Evolutionary conservation across 1,140 invertebrate species (phyloP).

Genomic region (Nixonia krombeini): DNA sequence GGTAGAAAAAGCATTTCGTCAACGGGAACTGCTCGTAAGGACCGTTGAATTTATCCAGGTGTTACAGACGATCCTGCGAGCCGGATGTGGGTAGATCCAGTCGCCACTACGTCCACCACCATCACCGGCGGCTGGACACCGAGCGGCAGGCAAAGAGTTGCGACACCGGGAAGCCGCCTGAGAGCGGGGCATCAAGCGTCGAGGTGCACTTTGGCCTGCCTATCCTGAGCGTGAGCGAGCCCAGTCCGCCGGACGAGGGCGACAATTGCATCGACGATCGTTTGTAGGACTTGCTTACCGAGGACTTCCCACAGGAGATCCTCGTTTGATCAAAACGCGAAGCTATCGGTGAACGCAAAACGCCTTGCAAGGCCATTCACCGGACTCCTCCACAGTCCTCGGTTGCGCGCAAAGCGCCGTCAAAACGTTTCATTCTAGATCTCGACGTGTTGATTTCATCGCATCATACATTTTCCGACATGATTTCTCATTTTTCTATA

Average conservation of each 20-base stretch:
- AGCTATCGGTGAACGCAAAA: not conserved
- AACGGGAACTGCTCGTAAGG: constrained; percentile 14
- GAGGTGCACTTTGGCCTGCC: constrained; percentile 78
- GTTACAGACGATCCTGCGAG: constrained; percentile 59
- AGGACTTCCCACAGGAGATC: constrained; percentile 67
- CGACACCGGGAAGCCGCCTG: constrained; percentile 54
- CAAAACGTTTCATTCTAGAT: not conserved
- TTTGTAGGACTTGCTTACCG: constrained; percentile 70
- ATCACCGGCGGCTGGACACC: constrained; percentile 46
- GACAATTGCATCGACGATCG: constrained; percentile 66
- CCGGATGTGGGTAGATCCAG: constrained; percentile 48
- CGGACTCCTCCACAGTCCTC: not conserved
- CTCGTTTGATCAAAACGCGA: constrained; percentile 57
- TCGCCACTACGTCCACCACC: constrained; percentile 49
- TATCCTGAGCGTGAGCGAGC: constrained; percentile 82
- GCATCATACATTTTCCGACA: not conserved
- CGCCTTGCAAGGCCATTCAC: not conserved
- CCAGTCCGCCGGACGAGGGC: constrained; percentile 82
- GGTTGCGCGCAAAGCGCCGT: not conserved
- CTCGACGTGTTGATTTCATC: no score
- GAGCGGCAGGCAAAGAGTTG: constrained; percentile 61
- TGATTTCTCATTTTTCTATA: constrained; percentile 33
- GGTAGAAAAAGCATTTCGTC: not conserved
- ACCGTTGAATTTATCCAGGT: constrained; percentile 31
- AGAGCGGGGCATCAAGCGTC: constrained; percentile 71